Evolutionary conservation across 2,797 vertebrate genomes (phyloP).

Genomic region (Remorina albescens): DNA sequence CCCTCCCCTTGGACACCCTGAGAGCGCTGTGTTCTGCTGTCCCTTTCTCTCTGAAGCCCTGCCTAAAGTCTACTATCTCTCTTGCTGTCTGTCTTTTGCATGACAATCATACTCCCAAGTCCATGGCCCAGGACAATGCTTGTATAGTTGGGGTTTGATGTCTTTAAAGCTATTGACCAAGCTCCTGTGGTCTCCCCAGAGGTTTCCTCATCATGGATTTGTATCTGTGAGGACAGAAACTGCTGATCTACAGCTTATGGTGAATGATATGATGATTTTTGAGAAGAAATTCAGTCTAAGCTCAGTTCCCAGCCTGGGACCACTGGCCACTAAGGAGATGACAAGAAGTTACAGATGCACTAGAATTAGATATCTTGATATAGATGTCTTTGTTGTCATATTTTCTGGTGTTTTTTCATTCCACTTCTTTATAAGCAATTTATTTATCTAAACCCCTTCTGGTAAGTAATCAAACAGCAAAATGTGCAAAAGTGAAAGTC

Average conservation of each 20-base stretch:
- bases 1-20: constrained; percentile 52
- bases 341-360: background rate
- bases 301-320: no score
- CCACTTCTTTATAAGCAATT: background rate
- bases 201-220: constrained; percentile 39
- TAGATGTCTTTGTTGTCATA: background rate
- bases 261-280: background rate
- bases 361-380: background rate
- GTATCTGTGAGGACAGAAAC: background rate
- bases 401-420: background rate
- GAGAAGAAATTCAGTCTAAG: background rate
- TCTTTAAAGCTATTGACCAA: constrained; percentile 78
- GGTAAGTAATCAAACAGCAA: background rate
- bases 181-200: constrained; percentile 50
- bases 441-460: no score
- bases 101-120: constrained; percentile 86
- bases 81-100: constrained; percentile 82
- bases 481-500: background rate
- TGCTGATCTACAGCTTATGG: background rate
- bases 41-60: constrained; percentile 63
- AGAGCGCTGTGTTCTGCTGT: constrained; percentile 58
- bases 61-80: constrained; percentile 75
- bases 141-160: constrained; percentile 78
- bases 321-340: no score
- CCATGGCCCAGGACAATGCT: constrained; percentile 84